These are phyloP conservation scores for Amphipyra berbera DNA, from an alignment of 2,888 invertebrate genomes.

Conservation along the genomic window DNA sequence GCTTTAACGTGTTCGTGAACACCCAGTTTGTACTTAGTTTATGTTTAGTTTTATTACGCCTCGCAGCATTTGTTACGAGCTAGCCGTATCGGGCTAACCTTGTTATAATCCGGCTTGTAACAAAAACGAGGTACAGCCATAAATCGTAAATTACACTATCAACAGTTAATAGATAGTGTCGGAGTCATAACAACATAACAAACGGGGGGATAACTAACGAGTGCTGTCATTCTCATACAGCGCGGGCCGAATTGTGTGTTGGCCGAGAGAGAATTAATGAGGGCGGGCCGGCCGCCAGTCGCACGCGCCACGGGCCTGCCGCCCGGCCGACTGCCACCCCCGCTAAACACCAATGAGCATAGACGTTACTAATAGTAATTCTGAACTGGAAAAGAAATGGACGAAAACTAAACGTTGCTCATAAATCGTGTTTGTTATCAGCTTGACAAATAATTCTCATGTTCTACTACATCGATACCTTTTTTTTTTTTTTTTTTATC, in stretches of 20 bases:
- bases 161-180: constrained; percentile 75
- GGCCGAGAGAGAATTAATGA: constrained; percentile 75
- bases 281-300: constrained; percentile 62
- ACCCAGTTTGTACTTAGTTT: constrained; percentile 74
- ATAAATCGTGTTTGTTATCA: constrained; percentile 33
- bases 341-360: constrained; percentile 55
- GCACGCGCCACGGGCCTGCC: constrained; percentile 53
- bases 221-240: constrained; percentile 79
- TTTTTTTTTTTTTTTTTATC: too few species aligned
- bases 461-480: constrained; percentile 18
- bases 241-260: constrained; percentile 69
- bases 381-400: constrained; percentile 39
- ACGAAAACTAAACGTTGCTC: constrained; percentile 38
- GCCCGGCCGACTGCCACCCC: constrained; percentile 35
- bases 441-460: constrained; percentile 21
- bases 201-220: constrained; percentile 77
- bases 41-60: constrained; percentile 74
- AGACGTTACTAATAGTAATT: constrained; percentile 55
- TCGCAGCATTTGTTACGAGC: constrained; percentile 63
- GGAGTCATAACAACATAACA: constrained; percentile 73
- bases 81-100: constrained; percentile 49
- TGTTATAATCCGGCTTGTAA: constrained; percentile 55
- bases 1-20: constrained; percentile 72
- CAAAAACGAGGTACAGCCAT: constrained; percentile 51
- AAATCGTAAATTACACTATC: constrained; percentile 66